A percentile compares a stretch with the other conserved stretches of the same genome.
Evolutionary conservation across 2,888 invertebrate genomes (phyloP).

Genomic region (Aleiodes leptofemur): DNA sequence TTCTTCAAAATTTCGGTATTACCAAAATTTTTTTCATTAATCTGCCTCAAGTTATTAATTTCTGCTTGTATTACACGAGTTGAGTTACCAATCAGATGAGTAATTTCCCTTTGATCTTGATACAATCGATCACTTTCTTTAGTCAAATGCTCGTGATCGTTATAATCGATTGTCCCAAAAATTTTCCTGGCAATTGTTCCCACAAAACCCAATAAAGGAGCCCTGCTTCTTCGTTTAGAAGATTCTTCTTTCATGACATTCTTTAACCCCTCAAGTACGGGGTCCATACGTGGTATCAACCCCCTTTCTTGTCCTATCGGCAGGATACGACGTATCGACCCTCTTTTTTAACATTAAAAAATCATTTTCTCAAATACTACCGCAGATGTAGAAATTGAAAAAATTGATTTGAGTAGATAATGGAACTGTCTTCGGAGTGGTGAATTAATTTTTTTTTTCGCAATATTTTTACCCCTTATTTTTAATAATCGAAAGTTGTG

Average conservation of each 20-base stretch:
- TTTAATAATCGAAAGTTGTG: too few relatives aligned
- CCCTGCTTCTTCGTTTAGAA: not conserved
- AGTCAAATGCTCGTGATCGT: not conserved
- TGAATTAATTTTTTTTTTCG: too few relatives aligned
- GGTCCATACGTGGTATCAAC: too few relatives aligned
- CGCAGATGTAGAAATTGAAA: too few relatives aligned
- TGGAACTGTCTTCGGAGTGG: too few relatives aligned
- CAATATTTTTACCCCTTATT: too few relatives aligned
- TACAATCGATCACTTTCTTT: not conserved
- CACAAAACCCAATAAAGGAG: not conserved
- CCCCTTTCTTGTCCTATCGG: too few relatives aligned
- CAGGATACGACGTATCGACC: too few relatives aligned
- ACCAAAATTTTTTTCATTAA: not conserved
- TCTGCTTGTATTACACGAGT: not conserved
- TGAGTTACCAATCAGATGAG: not conserved
- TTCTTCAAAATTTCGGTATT: not conserved
- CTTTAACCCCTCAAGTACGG: too few relatives aligned
- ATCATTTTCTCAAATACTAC: too few relatives aligned
- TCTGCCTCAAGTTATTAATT: not conserved
- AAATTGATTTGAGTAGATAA: too few relatives aligned
- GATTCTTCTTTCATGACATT: not conserved
- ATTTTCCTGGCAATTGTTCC: not conserved
- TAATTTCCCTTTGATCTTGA: slow-evolving; percentile 1
- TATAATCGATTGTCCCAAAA: not conserved
- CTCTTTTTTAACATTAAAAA: too few relatives aligned